A percentile compares a stretch with the other conserved stretches of the same genome.
Conservation (phyloP, 2,888 invertebrate genomes). For the Caenorhabditis drosophilae region DNA sequence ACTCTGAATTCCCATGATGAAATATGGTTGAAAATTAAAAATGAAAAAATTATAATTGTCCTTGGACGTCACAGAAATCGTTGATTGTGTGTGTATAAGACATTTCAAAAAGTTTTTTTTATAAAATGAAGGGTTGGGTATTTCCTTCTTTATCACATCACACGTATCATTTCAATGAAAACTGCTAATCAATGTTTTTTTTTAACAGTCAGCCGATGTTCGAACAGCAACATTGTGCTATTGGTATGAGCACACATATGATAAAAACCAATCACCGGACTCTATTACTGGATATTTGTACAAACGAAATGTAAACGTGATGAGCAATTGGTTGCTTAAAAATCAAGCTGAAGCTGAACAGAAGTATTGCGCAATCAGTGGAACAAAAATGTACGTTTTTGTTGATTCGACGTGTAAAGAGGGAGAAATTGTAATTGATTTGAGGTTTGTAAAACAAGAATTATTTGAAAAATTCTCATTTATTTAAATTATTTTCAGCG, state of each 20-base stretch:
- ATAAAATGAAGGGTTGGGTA: too few species aligned
- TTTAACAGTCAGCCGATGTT: constrained; percentile 8
- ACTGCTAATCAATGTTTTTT: too few species aligned
- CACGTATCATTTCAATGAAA: too few species aligned
- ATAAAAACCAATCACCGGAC: not conserved
- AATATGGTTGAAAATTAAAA: too few species aligned
- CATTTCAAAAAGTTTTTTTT: too few species aligned
- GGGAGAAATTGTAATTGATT: constrained; percentile 34
- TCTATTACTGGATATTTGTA: constrained; percentile 24
- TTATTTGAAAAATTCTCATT: not conserved
- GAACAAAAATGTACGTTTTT: constrained; percentile 59
- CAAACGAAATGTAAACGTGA: constrained; percentile 4
- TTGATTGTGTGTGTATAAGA: too few species aligned
- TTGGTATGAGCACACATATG: constrained; percentile 16
- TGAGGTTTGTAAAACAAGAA: constrained; percentile 45
- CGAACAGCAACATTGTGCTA: constrained; percentile 8
- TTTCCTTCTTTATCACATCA: too few species aligned
- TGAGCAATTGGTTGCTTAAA: constrained; percentile 28
- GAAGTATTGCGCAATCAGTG: constrained; percentile 37
- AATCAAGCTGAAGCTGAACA: constrained; percentile 21
- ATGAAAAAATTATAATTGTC: too few species aligned
- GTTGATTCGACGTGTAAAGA: constrained; percentile 56
- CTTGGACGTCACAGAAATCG: too few species aligned
- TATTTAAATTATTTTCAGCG: constrained; percentile 5
- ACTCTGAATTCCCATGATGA: too few species aligned